Base-by-base conservation (phyloP, 2,888 invertebrate genomes). In the Drosophila tripunctata region DNA sequence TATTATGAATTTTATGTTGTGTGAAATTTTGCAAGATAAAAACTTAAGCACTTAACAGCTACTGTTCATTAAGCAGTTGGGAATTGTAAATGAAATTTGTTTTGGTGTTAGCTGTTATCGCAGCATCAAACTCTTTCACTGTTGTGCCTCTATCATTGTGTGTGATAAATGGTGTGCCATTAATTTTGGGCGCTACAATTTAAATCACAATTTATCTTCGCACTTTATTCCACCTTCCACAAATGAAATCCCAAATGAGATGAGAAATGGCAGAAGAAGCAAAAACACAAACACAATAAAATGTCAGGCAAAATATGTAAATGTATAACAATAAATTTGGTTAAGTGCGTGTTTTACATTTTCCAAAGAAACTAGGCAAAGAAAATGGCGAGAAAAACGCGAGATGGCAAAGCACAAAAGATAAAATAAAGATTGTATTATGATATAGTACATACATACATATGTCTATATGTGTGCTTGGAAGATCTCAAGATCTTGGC, bases 241-340 rank as follows among this genome's bases (percentile, higher is more conserved):
- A 58, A 24, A n/a, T 40, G 41, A 45, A 60, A 44, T 51, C 36
- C 21, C 3, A 19, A n/a, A 31, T 35, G 27, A 44, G 33, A 41
- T 57, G 27, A 55, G 12, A 12, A 38, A 31, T 30, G 40, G 33
- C 52, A n/a, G 38, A 35, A 51, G 33, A 35, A 15, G 10, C 22
- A 14, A 12, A 27, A 60, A 43, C 51, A 33, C 40, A 57, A 27
- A 36, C 14, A 17, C 44, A 77, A 80, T 58, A 40, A 84, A 84
- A 57, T 66, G 75, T 43, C 57, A 69, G 43, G 65, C 56, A 10
- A 84, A 75, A 75, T 81, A 85, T 78, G 75, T 75, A 82, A 85
- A 85, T 85, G 79, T 51, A 17, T 62, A 55, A 52, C 79, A 63
- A 82, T 82, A 85, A 78, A 85, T 85, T 78, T 40, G 57, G 41